Evolutionary conservation across 2,113 vertebrate genomes (phyloP).

Genomic region (Spea bombifrons): DNA sequence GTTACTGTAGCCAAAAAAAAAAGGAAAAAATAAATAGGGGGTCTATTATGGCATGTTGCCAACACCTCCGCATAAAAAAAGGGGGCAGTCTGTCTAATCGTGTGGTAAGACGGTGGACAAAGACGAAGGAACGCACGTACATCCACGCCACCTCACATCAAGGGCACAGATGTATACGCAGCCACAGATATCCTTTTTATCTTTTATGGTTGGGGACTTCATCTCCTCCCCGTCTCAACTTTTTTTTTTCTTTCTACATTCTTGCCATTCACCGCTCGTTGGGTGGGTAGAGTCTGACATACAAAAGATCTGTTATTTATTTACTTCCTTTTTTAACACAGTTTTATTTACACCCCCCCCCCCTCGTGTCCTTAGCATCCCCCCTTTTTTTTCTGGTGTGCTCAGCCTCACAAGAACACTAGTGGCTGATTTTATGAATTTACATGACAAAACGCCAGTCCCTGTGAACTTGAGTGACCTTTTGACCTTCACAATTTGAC

Average conservation of each 20-base stretch:
- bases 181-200: constrained; percentile 21
- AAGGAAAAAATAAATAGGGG: not conserved
- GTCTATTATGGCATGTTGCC: constrained; percentile 32
- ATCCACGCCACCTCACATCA: constrained; percentile 1
- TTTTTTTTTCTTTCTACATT: constrained; percentile 10
- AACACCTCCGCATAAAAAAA: constrained; percentile 19
- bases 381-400: constrained; percentile 11
- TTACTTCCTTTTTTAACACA: constrained; percentile 13
- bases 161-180: constrained; percentile 4
- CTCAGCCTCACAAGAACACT: constrained; percentile 31
- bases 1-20: constrained; percentile 27
- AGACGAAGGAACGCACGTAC: constrained; percentile 20
- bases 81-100: constrained; percentile 25
- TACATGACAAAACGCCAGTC: constrained; percentile 78
- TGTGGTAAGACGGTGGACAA: constrained; percentile 21
- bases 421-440: constrained; percentile 61
- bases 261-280: not conserved
- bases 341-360: not conserved
- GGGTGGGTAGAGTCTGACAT: constrained; percentile 5
- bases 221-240: not conserved
- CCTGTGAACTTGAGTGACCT: constrained; percentile 82
- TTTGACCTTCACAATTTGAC: constrained; percentile 72
- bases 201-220: constrained; percentile 1
- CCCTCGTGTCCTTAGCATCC: constrained; percentile 8
- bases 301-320: constrained; percentile 19